Base-by-base conservation (phyloP, 2,797 vertebrate species). In the Betta splendens region DNA sequence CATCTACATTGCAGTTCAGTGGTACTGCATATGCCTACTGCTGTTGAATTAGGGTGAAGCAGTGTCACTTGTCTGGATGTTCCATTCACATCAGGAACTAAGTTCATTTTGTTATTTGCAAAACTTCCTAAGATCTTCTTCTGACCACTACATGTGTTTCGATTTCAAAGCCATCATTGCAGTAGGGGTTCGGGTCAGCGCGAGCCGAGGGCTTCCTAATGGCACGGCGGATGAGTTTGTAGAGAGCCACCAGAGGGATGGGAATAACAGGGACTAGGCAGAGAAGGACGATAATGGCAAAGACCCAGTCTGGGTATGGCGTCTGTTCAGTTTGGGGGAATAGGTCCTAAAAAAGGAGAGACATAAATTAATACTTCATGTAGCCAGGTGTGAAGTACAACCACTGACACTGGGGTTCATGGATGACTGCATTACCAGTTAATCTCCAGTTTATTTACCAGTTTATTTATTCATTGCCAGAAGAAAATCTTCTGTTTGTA, bases 271-370 rank as follows among this genome's bases (percentile, higher is more conserved):
- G 94, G 4, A 94, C 3, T 0, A 51, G 22, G 20, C 74, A 83
- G 46, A 98, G 75, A 23, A 96, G 64, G 60, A 89, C 37, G 33
- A 94, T 95, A 36, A 89, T 77, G 42, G 65, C 79, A 31, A 88
- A 91, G 32, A 94, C 92, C 94, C 94, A 97, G 22, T 57, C 69
- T 0, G 95, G 94, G 62, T 96, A 96, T 1, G 49, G 3, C 77
- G 89, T 90, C 23, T 52, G 5, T 25, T 95, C 87, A 8, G 81
- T 79, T 31, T 63, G 4, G 0, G 97, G 96, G 58, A 98, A 98
- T 0, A 32, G 1, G 22, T 75, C 85, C 96, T 98, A 28, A 28
- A 60, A 69, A 11, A 61, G 0, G 23, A 20, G 2, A 29, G 25
- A 3, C 15, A 3, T 20, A 18, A 43, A n/a, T n/a, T n/a, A n/a